A percentile compares a stretch with the other conserved stretches of the same genome.
Evolutionary conservation across 2,797 vertebrate genomes (phyloP).

Genomic region (Betta splendens): DNA sequence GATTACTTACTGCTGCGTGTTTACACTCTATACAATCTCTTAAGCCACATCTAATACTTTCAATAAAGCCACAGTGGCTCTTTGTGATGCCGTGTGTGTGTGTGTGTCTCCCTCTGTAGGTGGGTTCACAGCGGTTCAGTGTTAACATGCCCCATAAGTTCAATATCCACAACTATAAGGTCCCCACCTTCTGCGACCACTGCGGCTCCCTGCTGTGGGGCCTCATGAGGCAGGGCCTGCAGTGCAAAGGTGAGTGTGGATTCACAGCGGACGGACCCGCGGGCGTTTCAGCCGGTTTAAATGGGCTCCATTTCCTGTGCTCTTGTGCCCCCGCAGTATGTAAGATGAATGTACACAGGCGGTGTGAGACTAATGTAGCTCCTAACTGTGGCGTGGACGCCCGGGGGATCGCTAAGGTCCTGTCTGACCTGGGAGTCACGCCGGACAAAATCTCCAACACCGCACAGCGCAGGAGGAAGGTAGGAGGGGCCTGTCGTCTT

Average conservation of each 20-base stretch:
- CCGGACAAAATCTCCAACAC: conserved; percentile 98
- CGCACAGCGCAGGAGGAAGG: conserved; percentile 97
- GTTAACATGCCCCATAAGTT: conserved; percentile 99
- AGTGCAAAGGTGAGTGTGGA: conserved; percentile 92
- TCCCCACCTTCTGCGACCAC: conserved; percentile 98
- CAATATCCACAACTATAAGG: conserved; percentile 98
- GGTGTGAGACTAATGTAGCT: conserved; percentile 97
- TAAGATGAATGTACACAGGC: conserved; percentile 99
- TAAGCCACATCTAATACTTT: conserved; percentile 38
- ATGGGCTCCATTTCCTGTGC: not conserved
- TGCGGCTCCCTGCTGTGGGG: conserved; percentile 98
- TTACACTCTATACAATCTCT: conserved; percentile 13
- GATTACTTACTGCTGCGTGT: conserved; percentile 3
- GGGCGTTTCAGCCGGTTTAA: not conserved
- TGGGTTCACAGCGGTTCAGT: conserved; percentile 96
- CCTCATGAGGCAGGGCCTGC: conserved; percentile 95
- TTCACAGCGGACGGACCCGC: not conserved
- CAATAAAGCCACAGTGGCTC: conserved; percentile 22
- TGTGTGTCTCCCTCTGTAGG: conserved; percentile 82
- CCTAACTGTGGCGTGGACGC: conserved; percentile 98
- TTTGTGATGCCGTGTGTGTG: conserved; percentile 32
- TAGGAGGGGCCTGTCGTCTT: conserved; percentile 34
- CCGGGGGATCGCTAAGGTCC: conserved; percentile 95
- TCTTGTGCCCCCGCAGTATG: conserved; percentile 83
- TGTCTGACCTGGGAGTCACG: conserved; percentile 96